Percentiles rank a stretch among this genome's conserved stretches.
These are phyloP conservation scores for Nomada fabriciana DNA, from an alignment of 2,888 invertebrate species.

Conservation along the genomic window DNA sequence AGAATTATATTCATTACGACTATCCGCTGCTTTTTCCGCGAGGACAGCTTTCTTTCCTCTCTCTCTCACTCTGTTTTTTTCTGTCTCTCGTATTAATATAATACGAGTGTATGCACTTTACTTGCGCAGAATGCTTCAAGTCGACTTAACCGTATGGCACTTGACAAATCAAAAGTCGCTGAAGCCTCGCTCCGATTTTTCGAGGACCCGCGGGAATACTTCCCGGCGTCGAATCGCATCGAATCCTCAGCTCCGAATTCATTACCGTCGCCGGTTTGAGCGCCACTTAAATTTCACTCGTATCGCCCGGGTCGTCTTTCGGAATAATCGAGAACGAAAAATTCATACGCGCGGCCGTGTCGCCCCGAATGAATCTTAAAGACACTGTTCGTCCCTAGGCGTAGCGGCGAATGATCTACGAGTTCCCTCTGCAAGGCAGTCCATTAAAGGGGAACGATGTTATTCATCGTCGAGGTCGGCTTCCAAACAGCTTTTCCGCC, in stretches of 20 bases:
- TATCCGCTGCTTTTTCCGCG: neutral
- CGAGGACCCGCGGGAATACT: neutral
- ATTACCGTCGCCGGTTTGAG: neutral
- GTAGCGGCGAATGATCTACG: neutral
- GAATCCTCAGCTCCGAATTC: neutral
- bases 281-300: neutral
- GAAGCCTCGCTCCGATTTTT: too few species aligned
- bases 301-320: neutral
- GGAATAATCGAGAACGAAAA: neutral
- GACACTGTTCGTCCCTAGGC: neutral
- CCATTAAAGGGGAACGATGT: constrained; percentile 31
- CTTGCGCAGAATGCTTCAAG: too few species aligned
- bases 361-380: neutral
- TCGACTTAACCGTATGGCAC: too few species aligned
- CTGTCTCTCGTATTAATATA: neutral
- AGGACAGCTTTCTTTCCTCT: neutral
- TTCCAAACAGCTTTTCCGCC: constrained; percentile 10
- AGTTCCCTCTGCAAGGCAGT: neutral
- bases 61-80: neutral
- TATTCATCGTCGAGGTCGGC: constrained; percentile 41
- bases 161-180: too few species aligned
- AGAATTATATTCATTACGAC: neutral
- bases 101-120: too few species aligned
- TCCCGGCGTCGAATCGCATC: neutral
- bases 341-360: neutral